Conservation (phyloP, 2,888 invertebrate species). For the Melitaea athalia region DNA sequence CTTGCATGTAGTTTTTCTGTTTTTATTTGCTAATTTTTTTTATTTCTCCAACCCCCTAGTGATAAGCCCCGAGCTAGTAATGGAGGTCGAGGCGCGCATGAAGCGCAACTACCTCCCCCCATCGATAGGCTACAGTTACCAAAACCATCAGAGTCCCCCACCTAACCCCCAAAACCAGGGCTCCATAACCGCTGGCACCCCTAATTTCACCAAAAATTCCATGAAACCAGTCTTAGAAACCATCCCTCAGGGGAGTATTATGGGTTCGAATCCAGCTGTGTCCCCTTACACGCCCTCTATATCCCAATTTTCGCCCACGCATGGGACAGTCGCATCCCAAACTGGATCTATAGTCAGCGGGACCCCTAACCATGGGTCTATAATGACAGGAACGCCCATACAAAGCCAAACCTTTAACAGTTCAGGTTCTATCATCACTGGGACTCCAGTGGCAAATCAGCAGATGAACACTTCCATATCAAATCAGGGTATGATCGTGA, state of each 20-base stretch:
- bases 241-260: constrained; percentile 68
- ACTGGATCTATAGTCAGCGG: constrained; percentile 43
- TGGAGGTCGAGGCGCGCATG: constrained; percentile 95
- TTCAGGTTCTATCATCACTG: constrained; percentile 23
- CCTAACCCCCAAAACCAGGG: constrained; percentile 48
- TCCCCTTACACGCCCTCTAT: constrained; percentile 50
- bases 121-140: constrained; percentile 78
- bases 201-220: constrained; percentile 52
- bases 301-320: constrained; percentile 48
- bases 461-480: constrained; percentile 17
- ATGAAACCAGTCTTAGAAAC: constrained; percentile 67
- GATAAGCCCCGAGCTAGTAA: constrained; percentile 93
- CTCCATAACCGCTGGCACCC: constrained; percentile 54
- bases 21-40: constrained; percentile 40
- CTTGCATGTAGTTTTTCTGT: constrained; percentile 44
- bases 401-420: constrained; percentile 13
- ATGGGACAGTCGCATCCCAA: constrained; percentile 43
- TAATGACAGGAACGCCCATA: constrained; percentile 43
- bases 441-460: constrained; percentile 25
- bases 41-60: constrained; percentile 76
- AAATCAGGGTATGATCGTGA: constrained; percentile 28
- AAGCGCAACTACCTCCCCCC: constrained; percentile 90
- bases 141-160: constrained; percentile 61
- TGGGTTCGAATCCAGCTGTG: constrained; percentile 50
- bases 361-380: constrained; percentile 33